Evolutionary conservation across 2,888 invertebrate species (phyloP), one percentile per base, ranked within the genome.

Genomic region (Mesorhabditis spiculigera): DNA sequence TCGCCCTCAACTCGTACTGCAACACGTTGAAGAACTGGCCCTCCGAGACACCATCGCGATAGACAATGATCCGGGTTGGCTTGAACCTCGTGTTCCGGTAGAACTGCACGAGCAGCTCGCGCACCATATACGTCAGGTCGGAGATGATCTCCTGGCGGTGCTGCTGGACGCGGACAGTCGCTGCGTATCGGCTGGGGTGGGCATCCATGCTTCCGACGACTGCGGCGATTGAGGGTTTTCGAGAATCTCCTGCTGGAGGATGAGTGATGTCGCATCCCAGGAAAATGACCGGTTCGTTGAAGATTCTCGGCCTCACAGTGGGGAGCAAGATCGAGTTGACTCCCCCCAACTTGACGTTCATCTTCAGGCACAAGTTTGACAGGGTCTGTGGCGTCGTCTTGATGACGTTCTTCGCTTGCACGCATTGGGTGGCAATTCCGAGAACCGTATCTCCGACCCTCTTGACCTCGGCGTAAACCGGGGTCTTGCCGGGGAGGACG

Each of bases 201-300:
- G 96, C 98, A 89, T 99, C 98, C 96, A 99, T 98, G 76, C 95
- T 95, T 76, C 95, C 98, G 13, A 99, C 98, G 68, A 98, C 89
- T 13, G 85, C 85, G 8, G 85, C 85, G 68, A 85, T 85, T 44
- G 82, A 96, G 75, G 98, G 98, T 89, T 99, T 99, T 88, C 97
- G 94, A 88, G 95, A 95, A 89, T 99, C 98, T 41, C 84, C 98
- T 65, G 98, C 98, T 72, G 98, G 98, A 76, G 98, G 98, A 89
- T 99, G 98, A 68, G 98, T 99, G 72, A 99, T 97, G 89, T 99
- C 98, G 82, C 97, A 97, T 78, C 98, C 98, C 87, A 99, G 90
- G 90, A 99, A 99, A 87, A 99, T 98, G 77, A 99, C 95, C 64
- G 98, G 98, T 89, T 98, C 97, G 87, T 95, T 94, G 89, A 99